Conservation (phyloP, 2,113 vertebrate species). For the Athene cunicularia region DNA sequence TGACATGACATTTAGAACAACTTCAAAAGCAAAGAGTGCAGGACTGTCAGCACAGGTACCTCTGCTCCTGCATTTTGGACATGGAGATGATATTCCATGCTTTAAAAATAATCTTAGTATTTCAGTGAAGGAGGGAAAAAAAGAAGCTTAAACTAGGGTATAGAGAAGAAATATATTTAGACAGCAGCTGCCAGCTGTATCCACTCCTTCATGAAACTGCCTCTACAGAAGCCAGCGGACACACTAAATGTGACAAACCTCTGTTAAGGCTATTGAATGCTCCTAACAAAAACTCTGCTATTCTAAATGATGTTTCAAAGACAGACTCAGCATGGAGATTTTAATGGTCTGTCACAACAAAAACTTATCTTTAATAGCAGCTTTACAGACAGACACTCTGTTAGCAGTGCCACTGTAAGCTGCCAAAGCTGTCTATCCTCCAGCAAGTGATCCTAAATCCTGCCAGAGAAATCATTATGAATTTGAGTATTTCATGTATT, state of each 20-base stretch:
- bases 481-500: background rate
- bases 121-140: background rate
- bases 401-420: background rate
- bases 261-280: background rate
- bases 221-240: background rate
- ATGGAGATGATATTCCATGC: background rate
- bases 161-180: background rate
- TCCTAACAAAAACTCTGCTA: background rate
- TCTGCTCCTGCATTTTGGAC: background rate
- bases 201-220: background rate
- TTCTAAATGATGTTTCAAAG: background rate
- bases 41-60: background rate
- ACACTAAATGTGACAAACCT: background rate
- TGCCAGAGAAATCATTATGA: background rate
- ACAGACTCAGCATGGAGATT: background rate
- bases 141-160: background rate
- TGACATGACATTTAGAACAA: accelerated
- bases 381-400: background rate
- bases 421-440: background rate
- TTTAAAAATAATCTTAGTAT: background rate
- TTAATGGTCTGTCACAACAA: background rate
- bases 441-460: background rate
- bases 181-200: background rate
- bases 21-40: background rate
- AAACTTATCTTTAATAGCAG: background rate